These are phyloP conservation scores for Philaethria dido DNA, from an alignment of 2,888 invertebrate genomes.

Conservation along the genomic window DNA sequence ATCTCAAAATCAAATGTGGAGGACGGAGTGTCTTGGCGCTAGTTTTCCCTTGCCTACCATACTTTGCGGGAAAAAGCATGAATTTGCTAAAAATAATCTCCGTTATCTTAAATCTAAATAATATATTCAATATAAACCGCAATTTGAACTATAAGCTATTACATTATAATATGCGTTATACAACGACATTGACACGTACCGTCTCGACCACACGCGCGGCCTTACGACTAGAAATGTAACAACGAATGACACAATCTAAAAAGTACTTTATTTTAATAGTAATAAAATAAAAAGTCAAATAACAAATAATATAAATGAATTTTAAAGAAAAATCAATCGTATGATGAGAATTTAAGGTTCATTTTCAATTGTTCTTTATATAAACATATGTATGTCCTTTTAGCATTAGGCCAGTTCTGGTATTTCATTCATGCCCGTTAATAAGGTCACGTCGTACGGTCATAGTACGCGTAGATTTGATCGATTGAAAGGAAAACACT, in stretches of 20 bases:
- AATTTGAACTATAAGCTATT: background rate
- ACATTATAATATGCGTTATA: slow-evolving; percentile 18
- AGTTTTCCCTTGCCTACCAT: no score
- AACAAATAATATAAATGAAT: background rate
- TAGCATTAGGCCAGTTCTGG: background rate
- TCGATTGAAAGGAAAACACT: slow-evolving; percentile 21
- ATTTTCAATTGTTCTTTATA: background rate
- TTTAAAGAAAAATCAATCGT: background rate
- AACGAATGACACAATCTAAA: background rate
- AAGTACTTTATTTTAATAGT: background rate
- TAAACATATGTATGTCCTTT: background rate
- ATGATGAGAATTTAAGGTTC: background rate
- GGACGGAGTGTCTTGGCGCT: no score
- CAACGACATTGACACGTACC: slow-evolving; percentile 44
- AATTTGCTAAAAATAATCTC: no score
- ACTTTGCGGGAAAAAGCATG: no score
- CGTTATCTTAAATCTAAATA: no score
- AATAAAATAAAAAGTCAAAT: background rate
- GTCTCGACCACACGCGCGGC: slow-evolving; percentile 38
- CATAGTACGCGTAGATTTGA: slow-evolving; percentile 45
- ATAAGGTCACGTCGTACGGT: slow-evolving; percentile 46
- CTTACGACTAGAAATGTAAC: slow-evolving; percentile 11
- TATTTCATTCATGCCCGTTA: slow-evolving; percentile 48
- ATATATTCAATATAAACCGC: no score
- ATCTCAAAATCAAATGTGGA: no score